These are phyloP conservation scores for Hemaris fuciformis DNA, from an alignment of 2,888 invertebrate genomes.

Conservation along the genomic window DNA sequence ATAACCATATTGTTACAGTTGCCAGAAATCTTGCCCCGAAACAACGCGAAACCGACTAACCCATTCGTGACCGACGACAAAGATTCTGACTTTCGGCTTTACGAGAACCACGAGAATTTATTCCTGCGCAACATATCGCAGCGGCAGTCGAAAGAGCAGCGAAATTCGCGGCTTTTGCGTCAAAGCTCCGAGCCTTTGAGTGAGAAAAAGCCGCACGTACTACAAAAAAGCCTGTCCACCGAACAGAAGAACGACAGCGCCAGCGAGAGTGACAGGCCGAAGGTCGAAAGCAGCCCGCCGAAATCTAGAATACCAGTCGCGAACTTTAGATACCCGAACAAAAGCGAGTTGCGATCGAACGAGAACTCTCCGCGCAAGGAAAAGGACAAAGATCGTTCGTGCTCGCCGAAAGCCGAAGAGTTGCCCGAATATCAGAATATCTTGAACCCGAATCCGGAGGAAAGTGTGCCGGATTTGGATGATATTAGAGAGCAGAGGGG, in stretches of 20 bases:
- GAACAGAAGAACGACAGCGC: constrained; percentile 56
- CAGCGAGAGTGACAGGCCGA: constrained; percentile 30
- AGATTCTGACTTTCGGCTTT: constrained; percentile 54
- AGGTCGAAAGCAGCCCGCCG: constrained; percentile 51
- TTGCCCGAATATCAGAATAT: constrained; percentile 71
- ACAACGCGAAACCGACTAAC: constrained; percentile 52
- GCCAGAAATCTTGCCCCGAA: constrained; percentile 68
- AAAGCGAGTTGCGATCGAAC: constrained; percentile 57
- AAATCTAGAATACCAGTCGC: constrained; percentile 73
- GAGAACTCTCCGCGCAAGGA: constrained; percentile 63
- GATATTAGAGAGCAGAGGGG: constrained; percentile 47
- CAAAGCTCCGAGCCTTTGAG: constrained; percentile 69
- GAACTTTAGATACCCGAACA: constrained; percentile 73
- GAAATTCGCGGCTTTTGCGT: constrained; percentile 58
- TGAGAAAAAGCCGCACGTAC: constrained; percentile 50
- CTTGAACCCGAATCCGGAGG: constrained; percentile 27
- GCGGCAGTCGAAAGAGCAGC: constrained; percentile 64
- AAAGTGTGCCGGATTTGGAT: constrained; percentile 33
- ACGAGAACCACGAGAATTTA: constrained; percentile 72
- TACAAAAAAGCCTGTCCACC: constrained; percentile 69
- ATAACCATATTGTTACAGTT: constrained; percentile 40
- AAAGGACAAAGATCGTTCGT: constrained; percentile 29
- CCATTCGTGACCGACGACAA: constrained; percentile 60
- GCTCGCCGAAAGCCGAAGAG: constrained; percentile 37
- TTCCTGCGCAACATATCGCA: constrained; percentile 70